Percentiles rank a stretch among this genome's conserved stretches.
Evolutionary conservation across 2,888 invertebrate species (phyloP).

Genomic region (Lymantria monacha): DNA sequence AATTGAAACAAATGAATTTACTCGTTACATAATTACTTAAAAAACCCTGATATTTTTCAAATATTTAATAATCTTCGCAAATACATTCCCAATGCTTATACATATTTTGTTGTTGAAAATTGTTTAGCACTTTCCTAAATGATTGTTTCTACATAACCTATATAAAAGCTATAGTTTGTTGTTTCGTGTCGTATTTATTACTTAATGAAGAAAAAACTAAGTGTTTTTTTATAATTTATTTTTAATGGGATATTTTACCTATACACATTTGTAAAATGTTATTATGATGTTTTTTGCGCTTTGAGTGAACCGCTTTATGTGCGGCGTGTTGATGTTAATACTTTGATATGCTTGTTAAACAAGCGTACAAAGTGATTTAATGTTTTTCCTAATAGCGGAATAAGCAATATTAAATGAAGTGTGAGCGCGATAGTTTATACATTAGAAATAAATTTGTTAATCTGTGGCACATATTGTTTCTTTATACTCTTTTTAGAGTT

Average conservation of each 20-base stretch:
- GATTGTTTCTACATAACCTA: slow-evolving; percentile 37
- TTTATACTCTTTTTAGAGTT: slow-evolving; percentile 4
- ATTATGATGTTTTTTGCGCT: slow-evolving; percentile 29
- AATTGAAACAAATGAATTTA: background rate
- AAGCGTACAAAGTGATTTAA: slow-evolving; percentile 68
- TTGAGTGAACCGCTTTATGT: slow-evolving; percentile 29
- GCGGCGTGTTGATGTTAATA: slow-evolving; percentile 45
- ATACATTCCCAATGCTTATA: slow-evolving; percentile 27
- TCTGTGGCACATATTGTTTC: slow-evolving; percentile 15
- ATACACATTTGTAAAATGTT: slow-evolving; percentile 39
- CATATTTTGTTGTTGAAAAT: slow-evolving; percentile 1
- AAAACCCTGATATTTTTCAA: background rate
- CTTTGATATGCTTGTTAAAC: slow-evolving; percentile 76
- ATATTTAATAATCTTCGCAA: background rate
- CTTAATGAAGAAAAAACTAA: slow-evolving; percentile 51
- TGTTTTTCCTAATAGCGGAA: slow-evolving; percentile 55
- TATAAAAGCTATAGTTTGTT: slow-evolving; percentile 56
- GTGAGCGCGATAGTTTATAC: slow-evolving; percentile 26
- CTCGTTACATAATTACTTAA: background rate
- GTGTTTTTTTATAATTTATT: slow-evolving; percentile 74
- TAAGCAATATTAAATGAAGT: slow-evolving; percentile 53
- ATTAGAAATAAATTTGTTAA: background rate
- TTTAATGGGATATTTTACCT: slow-evolving; percentile 61
- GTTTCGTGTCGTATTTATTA: slow-evolving; percentile 73
- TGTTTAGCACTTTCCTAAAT: slow-evolving; percentile 28